Conservation (phyloP, 2,113 vertebrate species). For the Oreocharis arfaki region DNA sequence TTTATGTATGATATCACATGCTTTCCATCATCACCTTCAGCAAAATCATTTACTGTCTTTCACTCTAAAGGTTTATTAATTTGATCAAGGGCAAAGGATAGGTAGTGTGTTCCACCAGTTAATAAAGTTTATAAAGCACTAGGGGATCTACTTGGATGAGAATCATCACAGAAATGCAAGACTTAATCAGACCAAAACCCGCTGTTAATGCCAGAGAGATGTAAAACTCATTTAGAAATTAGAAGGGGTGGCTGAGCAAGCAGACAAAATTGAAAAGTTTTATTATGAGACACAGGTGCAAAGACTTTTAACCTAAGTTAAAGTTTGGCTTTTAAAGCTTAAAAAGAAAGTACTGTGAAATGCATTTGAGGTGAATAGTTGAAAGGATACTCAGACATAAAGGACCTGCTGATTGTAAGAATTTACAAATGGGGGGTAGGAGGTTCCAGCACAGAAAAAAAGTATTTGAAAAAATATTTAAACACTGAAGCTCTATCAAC, state of each 20-base stretch:
- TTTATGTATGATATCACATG: background rate
- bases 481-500: background rate
- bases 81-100: conserved; percentile 24
- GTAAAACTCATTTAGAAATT: conserved; percentile 55
- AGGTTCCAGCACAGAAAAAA: background rate
- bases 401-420: background rate
- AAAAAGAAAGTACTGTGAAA: background rate
- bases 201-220: conserved; percentile 41
- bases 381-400: background rate
- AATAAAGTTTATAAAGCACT: conserved; percentile 56
- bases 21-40: background rate
- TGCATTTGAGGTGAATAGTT: background rate
- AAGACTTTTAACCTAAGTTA: conserved; percentile 3
- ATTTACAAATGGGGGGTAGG: background rate
- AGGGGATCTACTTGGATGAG: conserved; percentile 39
- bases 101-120: background rate
- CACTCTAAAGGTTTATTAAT: conserved; percentile 39
- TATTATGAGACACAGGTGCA: background rate
- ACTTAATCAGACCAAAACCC: conserved; percentile 43
- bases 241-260: conserved; percentile 52
- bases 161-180: conserved; percentile 46
- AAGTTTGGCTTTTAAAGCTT: background rate
- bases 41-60: conserved; percentile 25
- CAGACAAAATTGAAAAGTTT: conserved; percentile 30
- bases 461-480: background rate